Base-by-base conservation (phyloP, 2,888 invertebrate species). In the Sarcophaga subvicina region DNA sequence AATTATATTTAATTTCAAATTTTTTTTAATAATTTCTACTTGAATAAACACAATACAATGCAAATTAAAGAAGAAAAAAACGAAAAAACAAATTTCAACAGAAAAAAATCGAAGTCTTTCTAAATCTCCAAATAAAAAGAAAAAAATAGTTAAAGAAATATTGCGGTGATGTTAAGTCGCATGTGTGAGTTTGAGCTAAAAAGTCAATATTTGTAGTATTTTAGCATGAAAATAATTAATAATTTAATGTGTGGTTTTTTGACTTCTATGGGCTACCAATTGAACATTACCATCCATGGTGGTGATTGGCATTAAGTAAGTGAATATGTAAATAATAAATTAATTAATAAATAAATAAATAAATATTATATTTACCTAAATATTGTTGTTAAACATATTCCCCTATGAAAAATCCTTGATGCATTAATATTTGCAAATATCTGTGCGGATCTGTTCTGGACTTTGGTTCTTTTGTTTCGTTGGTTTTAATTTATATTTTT, bases 331-430 rank as follows among this genome's bases (percentile, higher is more conserved):
- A 78, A 70, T 22, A 71, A 60, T 70, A 59, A 63, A n/a, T 62
- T 45, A 20, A 70, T 27, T 45, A 49, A 11, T 70, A 79, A 79
- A 63, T 54, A 22, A 63, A 54, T 45, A 70, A 80, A 69, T 83
- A 78, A 80, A 80, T 70, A 91, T 37, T 37, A 2, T 37, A 37
- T 90, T 92, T 90, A 92, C 92, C 92, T 92, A 89, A 88, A 91
- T 90, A 89, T 90, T 90, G 88, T 88, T 90, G 91, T 89, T 89
- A 90, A 90, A 90, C 92, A 92, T 92, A 90, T 92, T 93, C 93
- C 90, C 91, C 89, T 89, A 89, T 90, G 90, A 64, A 89, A 89
- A 88, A 81, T 88, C 89, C 88, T 89, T 82, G 86, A 83, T 78
- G 88, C 82, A 62, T 80, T 75, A 27, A 67, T 81, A 67, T 77